These are phyloP conservation scores for Liolophura sinensis DNA, from an alignment of 1,140 invertebrate species.

Conservation along the genomic window DNA sequence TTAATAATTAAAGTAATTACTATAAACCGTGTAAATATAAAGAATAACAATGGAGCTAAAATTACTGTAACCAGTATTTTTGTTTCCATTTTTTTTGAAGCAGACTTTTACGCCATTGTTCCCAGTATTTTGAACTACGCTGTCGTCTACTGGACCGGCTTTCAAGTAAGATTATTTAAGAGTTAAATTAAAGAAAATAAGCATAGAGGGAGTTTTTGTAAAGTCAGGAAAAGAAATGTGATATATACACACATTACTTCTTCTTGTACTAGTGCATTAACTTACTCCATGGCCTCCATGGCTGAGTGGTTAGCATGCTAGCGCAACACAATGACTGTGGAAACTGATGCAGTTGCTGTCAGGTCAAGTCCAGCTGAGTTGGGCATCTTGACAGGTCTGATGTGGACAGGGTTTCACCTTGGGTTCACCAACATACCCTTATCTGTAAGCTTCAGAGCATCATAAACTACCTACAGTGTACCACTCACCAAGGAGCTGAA, in stretches of 20 bases:
- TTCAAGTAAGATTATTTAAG: constrained; percentile 36
- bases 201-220: neutral
- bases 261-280: too few species aligned
- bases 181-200: neutral
- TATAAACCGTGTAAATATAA: too few species aligned
- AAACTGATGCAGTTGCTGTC: neutral
- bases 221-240: neutral
- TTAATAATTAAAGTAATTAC: too few species aligned
- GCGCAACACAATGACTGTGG: neutral
- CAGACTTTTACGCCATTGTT: constrained; percentile 61
- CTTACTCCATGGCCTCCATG: too few species aligned
- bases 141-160: constrained; percentile 59
- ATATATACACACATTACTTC: too few species aligned
- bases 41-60: too few species aligned
- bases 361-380: too few species aligned
- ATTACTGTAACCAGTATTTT: neutral
- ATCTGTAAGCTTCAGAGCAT: neutral
- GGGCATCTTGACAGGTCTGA: too few species aligned
- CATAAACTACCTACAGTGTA: constrained; percentile 4
- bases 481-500: too few species aligned
- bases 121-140: constrained; percentile 63
- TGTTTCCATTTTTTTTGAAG: constrained; percentile 18
- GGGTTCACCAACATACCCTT: too few species aligned
- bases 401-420: too few species aligned
- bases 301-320: neutral